Base-by-base conservation (phyloP, 2,888 invertebrate species). In the Drosophila borealis region DNA sequence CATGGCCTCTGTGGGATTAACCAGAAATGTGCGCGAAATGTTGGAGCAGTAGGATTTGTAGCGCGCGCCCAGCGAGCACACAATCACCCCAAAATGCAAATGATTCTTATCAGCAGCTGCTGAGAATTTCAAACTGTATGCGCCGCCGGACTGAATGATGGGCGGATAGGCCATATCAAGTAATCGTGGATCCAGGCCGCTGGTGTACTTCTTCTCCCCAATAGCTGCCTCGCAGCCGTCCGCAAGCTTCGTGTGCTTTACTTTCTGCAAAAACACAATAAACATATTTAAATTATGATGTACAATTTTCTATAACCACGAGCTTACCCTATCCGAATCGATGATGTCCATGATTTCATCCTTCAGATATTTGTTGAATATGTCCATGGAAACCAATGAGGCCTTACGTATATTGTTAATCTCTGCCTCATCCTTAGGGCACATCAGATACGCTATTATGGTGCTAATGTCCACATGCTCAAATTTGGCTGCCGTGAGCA, bases 21-120 rank as follows among this genome's bases (percentile, higher is more conserved):
- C 98, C 87, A 99, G 93, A 82, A 99, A 93, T 13, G 99, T 99
- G 67, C 99, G 95, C 11, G 98, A 97, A 81, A 99, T 96, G 92
- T 99, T 99, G 0, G 99, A 98, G 92, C 99, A 99, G 91, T 99
- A 99, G 0, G 97, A 97, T 92, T 98, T 98, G 92, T 99, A 99
- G 63, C 99, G 95, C 3, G 97, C 96, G 5, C 99, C 99, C 72
- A 99, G 93, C 11, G 97, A 97, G 92, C 98, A 98, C 49, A 98
- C 96, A 75, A 99, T 98, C 0, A 98, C 96, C 44, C 98, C 99
- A 92, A 99, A 99, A 92, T 99, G 98, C 63, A 99, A 92, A 77
- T 95, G 95, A 91, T 98, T 98, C 91, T 98, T 98, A 91, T 99
- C 98, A 82, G 98, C 98, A 3, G 95, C 95, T 4, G 97, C 97